These are phyloP conservation scores for Epiblema foenella DNA, from an alignment of 2,888 invertebrate species.

Conservation along the genomic window DNA sequence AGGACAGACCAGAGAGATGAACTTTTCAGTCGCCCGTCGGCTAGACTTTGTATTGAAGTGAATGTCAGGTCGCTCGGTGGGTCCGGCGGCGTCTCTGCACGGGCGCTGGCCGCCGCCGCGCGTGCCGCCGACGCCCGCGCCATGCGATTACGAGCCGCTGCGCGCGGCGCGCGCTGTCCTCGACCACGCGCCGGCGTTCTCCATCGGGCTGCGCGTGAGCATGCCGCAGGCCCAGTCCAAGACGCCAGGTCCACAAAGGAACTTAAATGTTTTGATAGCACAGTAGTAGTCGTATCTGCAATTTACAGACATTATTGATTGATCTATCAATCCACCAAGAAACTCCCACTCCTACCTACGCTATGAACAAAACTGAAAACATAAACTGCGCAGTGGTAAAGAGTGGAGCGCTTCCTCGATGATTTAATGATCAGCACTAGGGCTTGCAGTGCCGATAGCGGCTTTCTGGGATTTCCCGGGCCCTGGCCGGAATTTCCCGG, in stretches of 20 bases:
- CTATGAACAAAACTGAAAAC: no score
- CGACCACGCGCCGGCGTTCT: constrained; percentile 86
- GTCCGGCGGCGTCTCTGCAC: constrained; percentile 91
- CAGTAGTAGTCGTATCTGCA: constrained; percentile 8
- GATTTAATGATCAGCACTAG: neutral
- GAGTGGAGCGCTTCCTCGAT: neutral
- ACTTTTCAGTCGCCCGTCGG: neutral
- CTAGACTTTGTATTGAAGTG: constrained; percentile 34
- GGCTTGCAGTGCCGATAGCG: no score
- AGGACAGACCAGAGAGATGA: no score
- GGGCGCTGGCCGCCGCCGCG: constrained; percentile 90
- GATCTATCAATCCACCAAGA: constrained; percentile 1
- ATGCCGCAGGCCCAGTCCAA: constrained; percentile 74
- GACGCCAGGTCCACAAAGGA: constrained; percentile 80
- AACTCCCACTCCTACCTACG: neutral
- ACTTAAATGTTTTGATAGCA: constrained; percentile 44
- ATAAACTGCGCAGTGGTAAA: neutral
- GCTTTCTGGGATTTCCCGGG: no score
- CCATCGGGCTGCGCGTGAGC: constrained; percentile 85
- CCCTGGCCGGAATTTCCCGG: no score
- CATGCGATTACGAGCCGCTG: constrained; percentile 94
- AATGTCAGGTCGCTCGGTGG: constrained; percentile 86
- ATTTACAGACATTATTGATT: neutral
- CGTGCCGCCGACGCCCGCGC: constrained; percentile 90
- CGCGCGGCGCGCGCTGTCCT: constrained; percentile 85